Percentiles rank a stretch among this genome's conserved stretches.
Conservation (phyloP, 2,113 vertebrate genomes). For the Aptenodytes patagonicus region DNA sequence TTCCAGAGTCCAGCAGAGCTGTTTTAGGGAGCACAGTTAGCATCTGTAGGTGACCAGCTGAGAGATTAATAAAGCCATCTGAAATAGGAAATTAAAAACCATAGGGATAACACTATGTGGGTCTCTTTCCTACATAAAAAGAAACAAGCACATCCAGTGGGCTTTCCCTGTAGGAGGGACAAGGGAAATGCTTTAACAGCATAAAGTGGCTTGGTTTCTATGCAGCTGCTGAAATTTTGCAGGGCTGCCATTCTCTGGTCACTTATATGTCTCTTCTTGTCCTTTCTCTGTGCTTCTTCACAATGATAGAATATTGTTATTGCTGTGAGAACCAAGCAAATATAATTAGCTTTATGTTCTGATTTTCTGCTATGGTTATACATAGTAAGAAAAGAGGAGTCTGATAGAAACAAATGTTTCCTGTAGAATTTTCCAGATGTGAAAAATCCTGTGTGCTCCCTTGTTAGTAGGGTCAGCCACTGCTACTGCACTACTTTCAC, state of each 20-base stretch:
- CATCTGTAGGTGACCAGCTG: slow-evolving; percentile 8
- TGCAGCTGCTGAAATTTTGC: background rate
- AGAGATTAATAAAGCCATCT: slow-evolving; percentile 44
- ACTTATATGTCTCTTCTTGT: background rate
- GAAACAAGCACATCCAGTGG: background rate
- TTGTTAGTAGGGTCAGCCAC: background rate
- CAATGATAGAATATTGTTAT: background rate
- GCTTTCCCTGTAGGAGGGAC: background rate
- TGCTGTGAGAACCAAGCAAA: background rate
- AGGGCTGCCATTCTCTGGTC: background rate
- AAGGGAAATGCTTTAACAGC: background rate
- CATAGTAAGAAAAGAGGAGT: background rate
- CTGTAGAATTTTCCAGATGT: background rate
- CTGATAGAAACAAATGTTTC: background rate
- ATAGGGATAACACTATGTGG: background rate
- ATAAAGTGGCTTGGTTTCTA: background rate
- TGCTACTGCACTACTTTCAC: background rate
- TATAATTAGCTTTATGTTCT: background rate
- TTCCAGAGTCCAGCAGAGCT: slow-evolving; percentile 19
- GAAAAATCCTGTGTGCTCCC: background rate
- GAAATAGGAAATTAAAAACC: slow-evolving; percentile 58
- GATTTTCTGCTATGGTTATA: background rate
- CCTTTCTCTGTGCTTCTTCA: background rate
- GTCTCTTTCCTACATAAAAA: background rate
- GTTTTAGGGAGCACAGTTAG: slow-evolving; percentile 8